Evolutionary conservation across 2,797 vertebrate genomes (phyloP).

Genomic region (Ctenosaura bakeri): DNA sequence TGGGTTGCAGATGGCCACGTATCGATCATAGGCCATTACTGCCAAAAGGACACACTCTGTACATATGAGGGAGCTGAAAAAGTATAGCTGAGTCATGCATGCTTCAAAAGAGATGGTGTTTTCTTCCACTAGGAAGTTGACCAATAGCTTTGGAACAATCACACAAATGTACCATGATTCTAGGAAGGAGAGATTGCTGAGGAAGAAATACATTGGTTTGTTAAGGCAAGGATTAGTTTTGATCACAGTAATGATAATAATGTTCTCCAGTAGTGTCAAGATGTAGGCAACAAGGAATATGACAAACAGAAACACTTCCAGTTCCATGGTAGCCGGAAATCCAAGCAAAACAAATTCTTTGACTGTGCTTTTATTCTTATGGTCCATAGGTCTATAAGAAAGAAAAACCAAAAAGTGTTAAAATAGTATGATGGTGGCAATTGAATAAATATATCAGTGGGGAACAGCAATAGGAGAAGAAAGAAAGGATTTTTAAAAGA

Average conservation of each 20-base stretch:
- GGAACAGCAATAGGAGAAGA: background rate
- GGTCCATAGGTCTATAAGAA: conserved; percentile 20
- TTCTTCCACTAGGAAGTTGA: conserved; percentile 24
- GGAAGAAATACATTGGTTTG: conserved; percentile 73
- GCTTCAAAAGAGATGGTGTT: conserved; percentile 63
- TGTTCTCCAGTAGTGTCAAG: conserved; percentile 62
- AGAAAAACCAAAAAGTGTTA: background rate
- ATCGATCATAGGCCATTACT: conserved; percentile 69
- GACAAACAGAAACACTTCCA: conserved; percentile 55
- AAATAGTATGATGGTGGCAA: background rate
- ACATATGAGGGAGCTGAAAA: conserved; percentile 69
- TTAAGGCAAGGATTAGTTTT: conserved; percentile 50
- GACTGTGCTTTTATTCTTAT: conserved; percentile 52
- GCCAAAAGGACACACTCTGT: conserved; percentile 68
- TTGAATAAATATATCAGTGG: background rate
- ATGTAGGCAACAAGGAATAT: conserved; percentile 61
- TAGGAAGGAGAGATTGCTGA: conserved; percentile 72
- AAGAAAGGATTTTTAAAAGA: background rate
- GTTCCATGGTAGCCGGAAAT: conserved; percentile 51
- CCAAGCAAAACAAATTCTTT: conserved; percentile 68
- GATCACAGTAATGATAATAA: conserved; percentile 51
- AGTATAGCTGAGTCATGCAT: conserved; percentile 72
- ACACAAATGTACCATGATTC: conserved; percentile 70
- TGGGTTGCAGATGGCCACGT: conserved; percentile 68
- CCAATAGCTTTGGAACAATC: conserved; percentile 64